Percentiles rank a stretch among this genome's conserved stretches.
These are phyloP conservation scores for Zophobas atratus DNA, from an alignment of 1,140 invertebrate genomes.

Conservation along the genomic window DNA sequence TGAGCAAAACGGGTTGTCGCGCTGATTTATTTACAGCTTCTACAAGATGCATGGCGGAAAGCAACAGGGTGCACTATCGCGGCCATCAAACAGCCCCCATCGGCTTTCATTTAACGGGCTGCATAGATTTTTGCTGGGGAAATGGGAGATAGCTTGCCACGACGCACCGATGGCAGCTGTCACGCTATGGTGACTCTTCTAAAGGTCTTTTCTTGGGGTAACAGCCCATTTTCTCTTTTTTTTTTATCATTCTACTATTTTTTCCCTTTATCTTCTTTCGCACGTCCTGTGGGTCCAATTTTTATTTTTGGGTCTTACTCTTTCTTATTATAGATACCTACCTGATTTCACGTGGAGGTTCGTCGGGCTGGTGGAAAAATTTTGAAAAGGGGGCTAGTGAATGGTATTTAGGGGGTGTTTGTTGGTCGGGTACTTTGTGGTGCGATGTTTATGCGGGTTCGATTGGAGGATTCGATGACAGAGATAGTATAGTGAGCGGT, in stretches of 20 bases:
- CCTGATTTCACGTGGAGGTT: too few relatives aligned
- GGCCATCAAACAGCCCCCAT: slow-evolving; percentile 6
- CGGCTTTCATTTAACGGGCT: slow-evolving; percentile 23
- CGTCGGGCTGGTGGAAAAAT: too few relatives aligned
- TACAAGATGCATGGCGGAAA: slow-evolving; percentile 48
- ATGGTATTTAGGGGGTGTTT: not conserved
- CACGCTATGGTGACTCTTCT: not conserved
- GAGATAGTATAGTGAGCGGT: slow-evolving; percentile 42
- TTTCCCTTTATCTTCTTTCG: too few relatives aligned
- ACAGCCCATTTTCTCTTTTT: too few relatives aligned
- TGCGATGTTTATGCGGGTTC: not conserved
- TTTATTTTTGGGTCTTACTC: too few relatives aligned
- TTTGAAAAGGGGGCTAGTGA: too few relatives aligned
- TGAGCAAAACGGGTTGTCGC: slow-evolving; percentile 40
- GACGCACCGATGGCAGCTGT: not conserved
- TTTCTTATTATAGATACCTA: too few relatives aligned
- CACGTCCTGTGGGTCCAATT: too few relatives aligned
- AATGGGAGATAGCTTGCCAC: not conserved
- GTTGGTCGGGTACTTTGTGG: too few relatives aligned
- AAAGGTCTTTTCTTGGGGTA: too few relatives aligned
- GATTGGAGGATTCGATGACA: slow-evolving; percentile 35
- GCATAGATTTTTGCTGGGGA: slow-evolving; percentile 8
- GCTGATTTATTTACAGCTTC: slow-evolving; percentile 49
- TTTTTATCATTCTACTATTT: too few relatives aligned
- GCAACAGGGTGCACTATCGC: slow-evolving; percentile 44